Evolutionary conservation across 2,888 invertebrate genomes (phyloP).

Genomic region (Phorcus lineatus): DNA sequence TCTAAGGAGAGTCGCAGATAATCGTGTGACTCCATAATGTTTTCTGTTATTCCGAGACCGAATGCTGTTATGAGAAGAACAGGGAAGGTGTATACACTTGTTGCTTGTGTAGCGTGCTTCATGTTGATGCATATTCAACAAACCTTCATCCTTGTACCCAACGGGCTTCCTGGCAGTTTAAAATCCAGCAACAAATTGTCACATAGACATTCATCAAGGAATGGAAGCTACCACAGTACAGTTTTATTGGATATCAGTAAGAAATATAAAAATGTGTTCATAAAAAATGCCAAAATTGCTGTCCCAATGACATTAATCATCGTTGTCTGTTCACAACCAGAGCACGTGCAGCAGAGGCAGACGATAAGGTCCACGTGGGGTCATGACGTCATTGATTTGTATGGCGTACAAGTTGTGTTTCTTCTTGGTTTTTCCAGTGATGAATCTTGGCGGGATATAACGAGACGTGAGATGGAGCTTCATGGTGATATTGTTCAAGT

Average conservation of each 20-base stretch:
- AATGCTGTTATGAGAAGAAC: background rate
- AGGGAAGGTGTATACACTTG: background rate
- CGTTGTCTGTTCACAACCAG: slow-evolving; percentile 43
- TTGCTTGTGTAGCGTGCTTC: background rate
- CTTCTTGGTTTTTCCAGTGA: slow-evolving; percentile 36
- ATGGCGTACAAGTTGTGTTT: slow-evolving; percentile 37
- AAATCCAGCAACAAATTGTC: background rate
- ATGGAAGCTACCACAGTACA: no score
- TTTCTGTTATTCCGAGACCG: background rate
- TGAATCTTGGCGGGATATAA: slow-evolving; percentile 38
- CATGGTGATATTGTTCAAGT: slow-evolving; percentile 47
- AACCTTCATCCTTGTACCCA: background rate
- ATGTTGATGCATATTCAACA: background rate
- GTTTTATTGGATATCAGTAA: no score
- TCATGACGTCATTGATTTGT: background rate
- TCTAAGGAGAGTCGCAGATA: background rate
- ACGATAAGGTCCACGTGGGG: slow-evolving; percentile 47
- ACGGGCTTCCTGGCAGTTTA: background rate
- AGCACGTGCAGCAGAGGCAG: slow-evolving; percentile 41
- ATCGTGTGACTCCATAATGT: background rate
- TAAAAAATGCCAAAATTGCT: background rate
- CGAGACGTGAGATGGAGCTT: slow-evolving; percentile 36
- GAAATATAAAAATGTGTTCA: no score
- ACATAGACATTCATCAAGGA: no score
- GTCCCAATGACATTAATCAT: slow-evolving; percentile 30